Conservation (phyloP, 2,113 vertebrate genomes). For the Malaclemys terrapin region DNA sequence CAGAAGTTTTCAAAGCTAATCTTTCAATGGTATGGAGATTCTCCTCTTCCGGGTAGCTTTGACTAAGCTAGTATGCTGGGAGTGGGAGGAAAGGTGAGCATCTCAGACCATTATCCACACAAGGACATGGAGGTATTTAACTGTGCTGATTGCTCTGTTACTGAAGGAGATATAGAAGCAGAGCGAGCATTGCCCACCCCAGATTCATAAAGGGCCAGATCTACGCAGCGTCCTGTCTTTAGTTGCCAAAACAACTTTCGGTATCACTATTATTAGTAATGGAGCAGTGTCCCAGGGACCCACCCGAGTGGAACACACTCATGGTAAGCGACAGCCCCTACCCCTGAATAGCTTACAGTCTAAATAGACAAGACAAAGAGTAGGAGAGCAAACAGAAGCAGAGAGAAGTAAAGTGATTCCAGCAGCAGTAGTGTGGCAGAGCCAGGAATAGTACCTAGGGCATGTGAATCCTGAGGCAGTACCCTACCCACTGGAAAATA, state of each 20-base stretch:
- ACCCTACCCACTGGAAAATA: not conserved
- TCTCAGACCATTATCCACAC: not conserved
- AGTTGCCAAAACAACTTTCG: not conserved
- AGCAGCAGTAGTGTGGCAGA: not conserved
- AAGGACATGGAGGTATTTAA: not conserved
- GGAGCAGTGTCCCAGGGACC: not conserved
- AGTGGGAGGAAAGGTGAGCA: not conserved
- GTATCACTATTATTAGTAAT: not conserved
- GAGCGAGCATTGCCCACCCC: not conserved
- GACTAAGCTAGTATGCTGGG: not conserved
- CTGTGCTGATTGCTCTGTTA: not conserved
- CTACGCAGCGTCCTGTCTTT: not conserved
- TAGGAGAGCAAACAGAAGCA: not conserved
- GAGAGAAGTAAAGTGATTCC: not conserved
- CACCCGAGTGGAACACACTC: not conserved
- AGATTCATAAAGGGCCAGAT: not conserved
- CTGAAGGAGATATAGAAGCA: not conserved
- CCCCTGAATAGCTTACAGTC: not conserved
- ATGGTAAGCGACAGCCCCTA: not conserved
- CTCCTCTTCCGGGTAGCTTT: not conserved
- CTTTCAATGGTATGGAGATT: slow-evolving; percentile 23
- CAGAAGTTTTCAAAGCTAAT: not conserved
- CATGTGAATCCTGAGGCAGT: not conserved
- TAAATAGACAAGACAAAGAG: not conserved
- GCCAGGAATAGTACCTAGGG: not conserved